Conservation (phyloP, 1,140 invertebrate genomes). For the Drosophila arizonae region DNA sequence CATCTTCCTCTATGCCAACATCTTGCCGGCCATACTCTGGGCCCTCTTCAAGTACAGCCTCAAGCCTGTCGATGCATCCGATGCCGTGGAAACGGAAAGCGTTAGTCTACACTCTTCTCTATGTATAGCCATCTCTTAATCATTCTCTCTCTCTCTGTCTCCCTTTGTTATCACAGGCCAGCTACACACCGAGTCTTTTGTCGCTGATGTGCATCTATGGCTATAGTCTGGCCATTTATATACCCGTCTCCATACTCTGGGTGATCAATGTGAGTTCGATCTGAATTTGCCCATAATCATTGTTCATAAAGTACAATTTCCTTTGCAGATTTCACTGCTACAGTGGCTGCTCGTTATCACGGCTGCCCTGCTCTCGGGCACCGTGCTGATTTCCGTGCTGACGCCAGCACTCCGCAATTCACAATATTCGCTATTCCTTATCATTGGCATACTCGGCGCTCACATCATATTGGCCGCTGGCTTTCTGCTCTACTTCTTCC, state of each 20-base stretch:
- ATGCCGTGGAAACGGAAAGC: conserved; percentile 84
- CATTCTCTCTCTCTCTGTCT: conserved; percentile 15
- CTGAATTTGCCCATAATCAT: not conserved
- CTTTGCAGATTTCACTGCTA: conserved; percentile 87
- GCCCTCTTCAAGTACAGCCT: conserved; percentile 92
- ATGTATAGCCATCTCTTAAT: conserved; percentile 25
- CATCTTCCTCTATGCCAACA: conserved; percentile 94
- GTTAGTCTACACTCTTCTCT: conserved; percentile 47
- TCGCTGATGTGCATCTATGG: conserved; percentile 96
- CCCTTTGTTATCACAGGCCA: conserved; percentile 82
- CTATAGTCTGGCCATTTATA: conserved; percentile 96
- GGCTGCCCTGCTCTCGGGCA: conserved; percentile 91
- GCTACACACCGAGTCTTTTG: conserved; percentile 87
- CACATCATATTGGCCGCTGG: conserved; percentile 92
- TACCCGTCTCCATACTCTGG: conserved; percentile 97
- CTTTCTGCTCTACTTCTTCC: conserved; percentile 92
- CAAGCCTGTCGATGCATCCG: conserved; percentile 84
- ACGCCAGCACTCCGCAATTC: conserved; percentile 89
- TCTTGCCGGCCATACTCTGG: conserved; percentile 93
- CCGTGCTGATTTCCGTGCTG: conserved; percentile 92
- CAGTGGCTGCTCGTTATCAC: conserved; percentile 94
- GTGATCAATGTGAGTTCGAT: conserved; percentile 85
- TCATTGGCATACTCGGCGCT: conserved; percentile 87
- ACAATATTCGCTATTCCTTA: conserved; percentile 87
- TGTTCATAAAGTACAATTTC: not conserved